Evolutionary conservation across 2,113 vertebrate species (phyloP).

Genomic region (cattle (Bos taurus)): DNA sequence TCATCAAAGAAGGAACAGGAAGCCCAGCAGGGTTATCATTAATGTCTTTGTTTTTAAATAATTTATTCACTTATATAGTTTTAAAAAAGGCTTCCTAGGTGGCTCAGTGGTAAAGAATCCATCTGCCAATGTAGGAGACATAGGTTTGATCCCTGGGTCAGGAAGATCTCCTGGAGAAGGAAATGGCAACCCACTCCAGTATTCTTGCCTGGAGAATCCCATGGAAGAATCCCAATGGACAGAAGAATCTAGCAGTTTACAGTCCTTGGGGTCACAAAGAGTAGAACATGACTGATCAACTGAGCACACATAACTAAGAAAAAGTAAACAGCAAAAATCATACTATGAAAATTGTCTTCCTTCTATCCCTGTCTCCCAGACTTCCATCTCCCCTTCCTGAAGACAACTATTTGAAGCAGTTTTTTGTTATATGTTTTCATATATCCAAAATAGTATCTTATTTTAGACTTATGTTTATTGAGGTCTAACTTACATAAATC

Average conservation of each 20-base stretch:
- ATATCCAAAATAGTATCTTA: not conserved
- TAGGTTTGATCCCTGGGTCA: not conserved
- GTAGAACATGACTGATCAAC: not conserved
- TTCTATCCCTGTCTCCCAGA: not conserved
- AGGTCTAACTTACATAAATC: not conserved
- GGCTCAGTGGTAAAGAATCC: not conserved
- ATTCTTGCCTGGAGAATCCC: not conserved
- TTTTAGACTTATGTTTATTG: not conserved
- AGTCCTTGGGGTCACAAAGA: not conserved
- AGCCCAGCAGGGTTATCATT: not conserved
- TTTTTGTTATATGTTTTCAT: not conserved
- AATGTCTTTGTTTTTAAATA: not conserved
- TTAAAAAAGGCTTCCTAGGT: not conserved
- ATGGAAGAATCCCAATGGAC: not conserved
- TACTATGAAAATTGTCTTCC: not conserved
- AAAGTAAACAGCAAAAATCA: not conserved
- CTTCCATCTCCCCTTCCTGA: not conserved
- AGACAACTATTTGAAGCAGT: not conserved
- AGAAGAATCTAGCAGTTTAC: not conserved
- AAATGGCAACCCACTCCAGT: not conserved
- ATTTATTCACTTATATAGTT: not conserved
- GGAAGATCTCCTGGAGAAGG: not conserved
- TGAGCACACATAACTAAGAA: not conserved
- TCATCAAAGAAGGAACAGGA: not conserved
- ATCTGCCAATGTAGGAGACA: not conserved